phyloP scores from a whole-genome alignment of 2,888 invertebrate species.

The Uloborus plumipes region DNA sequence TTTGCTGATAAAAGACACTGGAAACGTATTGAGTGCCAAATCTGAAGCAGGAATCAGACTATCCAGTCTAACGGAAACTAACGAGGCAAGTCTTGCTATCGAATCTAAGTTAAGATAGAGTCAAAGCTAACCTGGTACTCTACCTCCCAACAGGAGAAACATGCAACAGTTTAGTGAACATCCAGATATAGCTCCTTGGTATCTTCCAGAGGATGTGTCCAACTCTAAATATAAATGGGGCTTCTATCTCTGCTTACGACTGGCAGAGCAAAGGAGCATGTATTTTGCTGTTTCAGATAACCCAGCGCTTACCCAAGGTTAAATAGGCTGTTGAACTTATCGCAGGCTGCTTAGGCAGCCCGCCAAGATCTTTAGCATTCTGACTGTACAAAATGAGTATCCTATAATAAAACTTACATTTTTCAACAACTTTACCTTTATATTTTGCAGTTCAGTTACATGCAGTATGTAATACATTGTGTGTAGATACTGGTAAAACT shows the following conservation, averaged over 20 bases:
- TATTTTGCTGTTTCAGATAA: slow-evolving; percentile 28
- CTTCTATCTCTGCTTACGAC: slow-evolving; percentile 27
- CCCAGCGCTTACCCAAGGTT: slow-evolving; percentile 35
- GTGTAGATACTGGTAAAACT: too few relatives aligned
- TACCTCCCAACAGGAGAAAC: slow-evolving; percentile 5
- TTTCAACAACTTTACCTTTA: too few relatives aligned
- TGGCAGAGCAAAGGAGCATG: slow-evolving; percentile 22
- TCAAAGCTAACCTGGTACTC: background rate
- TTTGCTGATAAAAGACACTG: background rate
- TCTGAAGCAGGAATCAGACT: background rate
- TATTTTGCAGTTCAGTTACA: too few relatives aligned
- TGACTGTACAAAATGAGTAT: background rate
- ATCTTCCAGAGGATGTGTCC: slow-evolving; percentile 44
- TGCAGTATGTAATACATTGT: too few relatives aligned
- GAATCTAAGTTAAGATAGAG: too few relatives aligned
- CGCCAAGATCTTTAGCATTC: slow-evolving; percentile 29
- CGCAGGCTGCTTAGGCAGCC: slow-evolving; percentile 7
- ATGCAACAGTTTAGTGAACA: background rate
- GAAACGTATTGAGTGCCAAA: background rate
- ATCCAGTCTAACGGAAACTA: slow-evolving; percentile 24
- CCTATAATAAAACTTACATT: slow-evolving; percentile 1
- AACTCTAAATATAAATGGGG: slow-evolving; percentile 60
- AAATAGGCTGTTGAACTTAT: slow-evolving; percentile 59
- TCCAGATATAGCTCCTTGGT: slow-evolving; percentile 35
- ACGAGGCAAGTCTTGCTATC: slow-evolving; percentile 43